Percentiles rank a stretch among this genome's conserved stretches.
These are phyloP conservation scores for Caiman crocodilus DNA, from an alignment of 2,797 vertebrate species.

Conservation along the genomic window DNA sequence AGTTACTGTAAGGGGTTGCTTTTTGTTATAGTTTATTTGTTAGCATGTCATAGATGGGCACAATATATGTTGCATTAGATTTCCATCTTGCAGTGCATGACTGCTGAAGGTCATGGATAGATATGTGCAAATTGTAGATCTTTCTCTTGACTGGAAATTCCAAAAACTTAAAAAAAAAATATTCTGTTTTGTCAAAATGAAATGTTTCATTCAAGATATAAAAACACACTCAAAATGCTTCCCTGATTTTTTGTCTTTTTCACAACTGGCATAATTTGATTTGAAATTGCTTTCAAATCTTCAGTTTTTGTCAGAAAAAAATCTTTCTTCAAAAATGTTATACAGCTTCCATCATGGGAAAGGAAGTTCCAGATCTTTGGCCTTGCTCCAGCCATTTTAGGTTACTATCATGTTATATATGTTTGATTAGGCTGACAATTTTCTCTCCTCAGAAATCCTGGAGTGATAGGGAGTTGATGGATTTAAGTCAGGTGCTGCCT, in stretches of 20 bases:
- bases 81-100: not conserved
- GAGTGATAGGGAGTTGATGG: not conserved
- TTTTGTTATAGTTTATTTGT: constrained; percentile 52
- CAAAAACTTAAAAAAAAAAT: not conserved
- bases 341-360: too few relatives aligned
- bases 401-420: not conserved
- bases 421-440: not conserved
- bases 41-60: not conserved
- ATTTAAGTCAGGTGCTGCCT: not conserved
- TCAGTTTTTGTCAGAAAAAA: too few relatives aligned
- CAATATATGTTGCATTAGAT: constrained; percentile 40
- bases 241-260: too few relatives aligned
- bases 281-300: too few relatives aligned
- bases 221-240: not conserved
- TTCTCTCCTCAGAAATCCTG: not conserved
- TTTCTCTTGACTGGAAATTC: not conserved
- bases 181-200: not conserved
- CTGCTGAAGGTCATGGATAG: constrained; percentile 4
- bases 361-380: too few relatives aligned
- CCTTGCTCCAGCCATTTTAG: not conserved
- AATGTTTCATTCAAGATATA: not conserved
- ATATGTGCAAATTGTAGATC: constrained; percentile 16
- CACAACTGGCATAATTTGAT: too few relatives aligned
- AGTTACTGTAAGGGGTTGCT: not conserved
- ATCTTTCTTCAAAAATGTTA: too few relatives aligned